phyloP scores from a whole-genome alignment of 2,797 vertebrate species.

The Todus mexicanus region DNA sequence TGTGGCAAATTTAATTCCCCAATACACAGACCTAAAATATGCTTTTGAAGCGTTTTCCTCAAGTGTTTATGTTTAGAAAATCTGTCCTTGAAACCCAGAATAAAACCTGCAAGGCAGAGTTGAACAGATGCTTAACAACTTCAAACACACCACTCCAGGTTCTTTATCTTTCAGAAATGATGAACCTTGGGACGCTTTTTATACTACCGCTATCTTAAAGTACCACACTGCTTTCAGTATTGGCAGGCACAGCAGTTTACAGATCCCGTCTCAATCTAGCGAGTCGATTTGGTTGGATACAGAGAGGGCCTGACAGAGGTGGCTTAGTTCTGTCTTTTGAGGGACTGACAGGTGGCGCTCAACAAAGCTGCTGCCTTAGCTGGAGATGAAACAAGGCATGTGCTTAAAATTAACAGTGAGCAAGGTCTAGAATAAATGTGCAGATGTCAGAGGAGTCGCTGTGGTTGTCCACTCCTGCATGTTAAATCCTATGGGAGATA shows the following conservation, averaged over 20 bases:
- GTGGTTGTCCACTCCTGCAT: background rate
- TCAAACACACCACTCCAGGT: background rate
- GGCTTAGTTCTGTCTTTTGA: background rate
- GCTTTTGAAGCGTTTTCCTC: background rate
- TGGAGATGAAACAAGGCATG: background rate
- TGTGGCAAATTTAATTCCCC: background rate
- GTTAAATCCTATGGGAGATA: accelerated
- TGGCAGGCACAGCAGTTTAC: background rate
- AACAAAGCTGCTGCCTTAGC: background rate
- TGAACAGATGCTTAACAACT: background rate
- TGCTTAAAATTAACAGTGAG: background rate
- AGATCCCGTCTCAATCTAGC: background rate
- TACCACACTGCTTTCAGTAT: background rate
- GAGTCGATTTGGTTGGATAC: background rate
- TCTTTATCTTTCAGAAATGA: slow-evolving; percentile 1
- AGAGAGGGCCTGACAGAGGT: background rate
- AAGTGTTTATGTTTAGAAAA: slow-evolving; percentile 27
- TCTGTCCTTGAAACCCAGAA: background rate
- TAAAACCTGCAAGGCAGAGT: background rate
- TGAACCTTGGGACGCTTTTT: background rate
- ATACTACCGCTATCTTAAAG: background rate
- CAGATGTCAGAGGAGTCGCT: background rate
- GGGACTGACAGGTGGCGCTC: background rate
- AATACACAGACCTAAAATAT: background rate
- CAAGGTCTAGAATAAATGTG: background rate